Evolutionary conservation across 2,888 invertebrate species (phyloP), one percentile per base, ranked within the genome.

Genomic region (Siphlonurus alternatus): DNA sequence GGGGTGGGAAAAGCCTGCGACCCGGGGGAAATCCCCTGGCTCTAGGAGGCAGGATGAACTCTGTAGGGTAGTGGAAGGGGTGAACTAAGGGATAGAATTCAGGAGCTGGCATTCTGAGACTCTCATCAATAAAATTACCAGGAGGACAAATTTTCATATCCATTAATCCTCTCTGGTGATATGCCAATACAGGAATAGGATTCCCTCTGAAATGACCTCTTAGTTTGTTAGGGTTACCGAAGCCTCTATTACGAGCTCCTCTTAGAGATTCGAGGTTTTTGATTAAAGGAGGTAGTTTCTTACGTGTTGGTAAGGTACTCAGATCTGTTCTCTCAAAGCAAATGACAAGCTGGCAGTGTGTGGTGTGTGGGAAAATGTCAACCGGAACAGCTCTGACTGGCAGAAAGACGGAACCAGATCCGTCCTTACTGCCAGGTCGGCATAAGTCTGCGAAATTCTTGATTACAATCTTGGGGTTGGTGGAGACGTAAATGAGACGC

Each of bases 291-390:
- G 56, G 56, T 22, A 56, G 56, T 56, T 56, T 56, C n/a, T 56
- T 56, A 5, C 56, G 56, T 22, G 22, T 5, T 10, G 56, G 56
- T 22, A 56, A 56, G 7, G 56, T 18, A 22, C 56, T 56, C 7
- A 56, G 64, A 23, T 66, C 62, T 20, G 69, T 25, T 73, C 92
- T 80, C 74, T 93, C 86, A 71, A 97, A 90, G 63, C 89, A 79
- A 61, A 98, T 76, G 54, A 95, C 83, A 67, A 98, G 79, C 76
- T 99, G 99, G 67, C 89, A 90, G 72, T 97, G 96, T 10, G 82
- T 84, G 0, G 99, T 98, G 70, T 92, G 85, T 0, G 99, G 99
- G 77, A 99, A 99, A 86, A 99, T 86, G 74, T 99, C 99, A 0
- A 99, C 90, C 0, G 94, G 89, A 5, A 91, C 81, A 0, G 95